Conservation (phyloP, 1,140 invertebrate genomes). For the Caenorhabditis inopinata region DNA sequence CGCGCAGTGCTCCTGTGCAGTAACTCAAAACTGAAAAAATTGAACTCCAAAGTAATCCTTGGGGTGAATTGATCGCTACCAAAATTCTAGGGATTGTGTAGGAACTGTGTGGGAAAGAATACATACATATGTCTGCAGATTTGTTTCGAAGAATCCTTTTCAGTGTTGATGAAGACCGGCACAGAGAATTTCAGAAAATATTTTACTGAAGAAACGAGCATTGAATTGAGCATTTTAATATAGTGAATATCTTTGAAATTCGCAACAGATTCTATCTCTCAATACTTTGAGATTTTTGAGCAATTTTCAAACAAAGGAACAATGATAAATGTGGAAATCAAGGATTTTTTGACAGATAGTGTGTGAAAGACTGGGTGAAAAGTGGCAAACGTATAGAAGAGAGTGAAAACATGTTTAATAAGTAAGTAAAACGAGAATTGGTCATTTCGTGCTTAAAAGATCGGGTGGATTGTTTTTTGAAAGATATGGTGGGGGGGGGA, state of each 20-base stretch:
- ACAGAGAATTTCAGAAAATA: too few relatives aligned
- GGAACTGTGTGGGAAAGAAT: too few relatives aligned
- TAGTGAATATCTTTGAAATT: conserved; percentile 21
- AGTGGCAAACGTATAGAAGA: conserved; percentile 5
- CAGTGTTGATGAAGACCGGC: too few relatives aligned
- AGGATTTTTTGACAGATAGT: conserved; percentile 10
- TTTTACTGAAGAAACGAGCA: background rate
- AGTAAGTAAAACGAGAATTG: conserved; percentile 33
- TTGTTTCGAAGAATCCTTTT: too few relatives aligned
- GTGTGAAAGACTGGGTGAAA: conserved; percentile 20
- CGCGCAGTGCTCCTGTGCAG: too few relatives aligned
- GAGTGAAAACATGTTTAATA: conserved; percentile 10
- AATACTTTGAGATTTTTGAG: conserved; percentile 25
- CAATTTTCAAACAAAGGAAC: background rate
- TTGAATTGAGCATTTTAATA: conserved; percentile 11
- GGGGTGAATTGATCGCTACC: too few relatives aligned
- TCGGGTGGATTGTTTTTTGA: background rate
- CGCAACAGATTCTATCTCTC: conserved; percentile 14
- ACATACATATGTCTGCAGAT: too few relatives aligned
- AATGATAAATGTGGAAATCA: conserved; percentile 9
- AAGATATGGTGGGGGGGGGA: background rate
- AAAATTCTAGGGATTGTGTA: too few relatives aligned
- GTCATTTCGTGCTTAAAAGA: conserved; percentile 32
- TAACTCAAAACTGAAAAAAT: too few relatives aligned
- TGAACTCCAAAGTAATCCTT: too few relatives aligned